Base-by-base conservation (phyloP, 2,113 vertebrate species). In the Carassius carassius region DNA sequence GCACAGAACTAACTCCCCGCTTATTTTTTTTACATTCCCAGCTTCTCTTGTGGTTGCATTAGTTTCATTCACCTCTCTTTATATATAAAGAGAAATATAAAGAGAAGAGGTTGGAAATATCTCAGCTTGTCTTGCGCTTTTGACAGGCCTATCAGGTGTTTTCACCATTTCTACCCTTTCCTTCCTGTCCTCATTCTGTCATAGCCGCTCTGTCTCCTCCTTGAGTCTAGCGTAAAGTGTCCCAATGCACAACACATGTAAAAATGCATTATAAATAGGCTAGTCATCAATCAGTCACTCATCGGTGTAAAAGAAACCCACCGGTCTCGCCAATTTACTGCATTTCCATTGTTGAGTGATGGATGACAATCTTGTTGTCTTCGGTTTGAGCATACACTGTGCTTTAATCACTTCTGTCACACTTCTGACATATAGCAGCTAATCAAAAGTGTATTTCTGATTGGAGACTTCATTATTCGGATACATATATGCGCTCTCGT, bases 131-230 rank as follows among this genome's bases (percentile, higher is more conserved):
- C 90, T 93, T 92, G 91, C 90, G 69, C 91, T 92, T 74, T 90
- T 94, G 92, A 94, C 94, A 94, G 92, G 86, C 92, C 92, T 92
- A 94, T 94, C 93, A 94, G 94, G 94, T 93, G 91, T 88, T 54
- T 90, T 94, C 35, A 19, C 35, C 92, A 92, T 92, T 90, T 91
- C 89, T 88, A 67, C 90, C 92, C 90, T 91, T 88, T 69, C 90
- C 37, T 62, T 29, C 51, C 8, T 87, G 74, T 82, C 37, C 78
- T 69, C 79, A 49, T 69, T 67, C 65, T 74, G 82, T 80, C 83
- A 87, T 88, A 62, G 80, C 89, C 90, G 17, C 37, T 65, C 88
- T 88, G 90, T 89, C 91, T 90, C 86, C 91, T 87, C 86, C 93
- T 87, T 90, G 91, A 92, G 92, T 93, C 93, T 94, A 91, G 93